phyloP scores from a whole-genome alignment of 2,888 invertebrate species.

The Acleris emargana region DNA sequence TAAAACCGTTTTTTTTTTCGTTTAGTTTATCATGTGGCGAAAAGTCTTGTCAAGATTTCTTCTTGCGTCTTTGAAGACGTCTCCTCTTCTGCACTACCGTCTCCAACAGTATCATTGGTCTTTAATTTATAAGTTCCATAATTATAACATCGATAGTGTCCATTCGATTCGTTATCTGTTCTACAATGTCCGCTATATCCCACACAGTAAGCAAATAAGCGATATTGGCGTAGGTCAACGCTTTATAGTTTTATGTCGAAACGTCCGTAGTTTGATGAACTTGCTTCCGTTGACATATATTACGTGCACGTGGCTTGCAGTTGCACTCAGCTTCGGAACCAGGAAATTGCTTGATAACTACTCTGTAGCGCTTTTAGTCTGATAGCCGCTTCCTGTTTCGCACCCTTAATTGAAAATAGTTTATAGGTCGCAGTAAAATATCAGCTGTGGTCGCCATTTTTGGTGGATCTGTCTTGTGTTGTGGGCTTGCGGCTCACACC shows the following conservation, averaged over 20 bases:
- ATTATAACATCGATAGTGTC: slow-evolving; percentile 4
- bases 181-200: slow-evolving; percentile 6
- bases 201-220: slow-evolving; percentile 19
- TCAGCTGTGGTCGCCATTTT: too few species aligned
- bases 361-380: slow-evolving; percentile 6
- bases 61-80: too few species aligned
- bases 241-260: slow-evolving; percentile 46
- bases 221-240: slow-evolving; percentile 33
- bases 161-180: slow-evolving; percentile 5
- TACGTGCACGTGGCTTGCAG: slow-evolving; percentile 24
- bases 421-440: too few species aligned
- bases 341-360: slow-evolving; percentile 30
- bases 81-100: background rate
- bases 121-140: background rate
- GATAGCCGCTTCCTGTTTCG: slow-evolving; percentile 5
- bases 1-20: background rate
- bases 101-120: background rate
- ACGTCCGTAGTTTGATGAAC: slow-evolving; percentile 60
- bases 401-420: background rate
- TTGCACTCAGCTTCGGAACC: slow-evolving; percentile 24
- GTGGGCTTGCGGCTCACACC: too few species aligned
- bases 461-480: too few species aligned
- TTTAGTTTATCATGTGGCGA: background rate
- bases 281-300: slow-evolving; percentile 54
- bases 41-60: background rate